Conservation (phyloP, 2,888 invertebrate genomes). For the Ectropis crepuscularia region DNA sequence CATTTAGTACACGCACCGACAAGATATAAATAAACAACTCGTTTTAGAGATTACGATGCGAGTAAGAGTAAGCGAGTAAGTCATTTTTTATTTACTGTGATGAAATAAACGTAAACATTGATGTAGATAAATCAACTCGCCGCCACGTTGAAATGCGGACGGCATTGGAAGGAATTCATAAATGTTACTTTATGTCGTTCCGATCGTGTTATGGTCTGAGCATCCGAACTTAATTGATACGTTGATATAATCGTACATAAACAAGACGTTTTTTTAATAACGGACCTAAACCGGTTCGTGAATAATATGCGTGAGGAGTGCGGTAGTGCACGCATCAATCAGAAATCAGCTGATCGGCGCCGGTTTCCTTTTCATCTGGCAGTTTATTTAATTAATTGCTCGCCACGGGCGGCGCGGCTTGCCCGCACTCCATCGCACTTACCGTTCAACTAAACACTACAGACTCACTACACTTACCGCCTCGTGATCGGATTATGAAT, state of each 20-base stretch:
- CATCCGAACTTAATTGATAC: constrained; percentile 54
- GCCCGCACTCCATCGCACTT: constrained; percentile 43
- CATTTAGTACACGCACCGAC: constrained; percentile 13
- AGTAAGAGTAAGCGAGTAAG: neutral
- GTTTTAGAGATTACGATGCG: neutral
- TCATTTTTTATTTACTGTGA: constrained; percentile 2
- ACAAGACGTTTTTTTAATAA: constrained; percentile 61
- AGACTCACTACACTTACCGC: constrained; percentile 56
- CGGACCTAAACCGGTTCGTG: constrained; percentile 70
- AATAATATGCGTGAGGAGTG: constrained; percentile 59
- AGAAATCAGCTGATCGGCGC: constrained; percentile 76
- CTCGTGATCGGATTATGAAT: constrained; percentile 70
- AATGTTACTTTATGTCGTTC: constrained; percentile 29
- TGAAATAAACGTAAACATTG: constrained; percentile 14
- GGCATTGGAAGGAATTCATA: constrained; percentile 30
- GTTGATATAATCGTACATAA: constrained; percentile 61
- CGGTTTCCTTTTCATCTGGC: constrained; percentile 78
- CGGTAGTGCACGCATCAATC: constrained; percentile 68
- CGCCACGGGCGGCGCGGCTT: constrained; percentile 63
- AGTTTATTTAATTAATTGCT: constrained; percentile 76
- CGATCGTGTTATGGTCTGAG: constrained; percentile 32
- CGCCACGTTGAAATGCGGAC: constrained; percentile 21
- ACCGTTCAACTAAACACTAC: constrained; percentile 60
- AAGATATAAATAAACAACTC: neutral
- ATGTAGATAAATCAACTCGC: constrained; percentile 30